Percentiles rank a stretch among this genome's conserved stretches.
phyloP scores from a whole-genome alignment of 1,140 invertebrate genomes.

The Drosophila setifemur region DNA sequence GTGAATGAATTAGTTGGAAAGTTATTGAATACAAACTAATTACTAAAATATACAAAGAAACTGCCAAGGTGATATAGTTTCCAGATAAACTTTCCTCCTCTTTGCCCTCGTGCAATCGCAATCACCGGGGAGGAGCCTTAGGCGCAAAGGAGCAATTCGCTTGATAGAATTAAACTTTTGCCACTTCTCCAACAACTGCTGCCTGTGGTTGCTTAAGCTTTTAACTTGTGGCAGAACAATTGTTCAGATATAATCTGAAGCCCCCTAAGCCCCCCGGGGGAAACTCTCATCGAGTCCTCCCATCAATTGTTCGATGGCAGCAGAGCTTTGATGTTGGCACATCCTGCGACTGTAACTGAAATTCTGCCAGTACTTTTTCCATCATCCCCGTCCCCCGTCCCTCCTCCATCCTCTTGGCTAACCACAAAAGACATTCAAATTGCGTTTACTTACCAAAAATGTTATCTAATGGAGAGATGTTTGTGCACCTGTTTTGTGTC shows the following conservation, averaged over 20 bases:
- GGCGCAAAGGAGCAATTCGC: too few species aligned
- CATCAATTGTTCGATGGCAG: conserved; percentile 28
- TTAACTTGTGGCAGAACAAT: conserved; percentile 6
- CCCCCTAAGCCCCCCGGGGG: background rate
- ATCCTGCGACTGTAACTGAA: conserved; percentile 37
- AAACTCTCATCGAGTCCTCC: too few species aligned
- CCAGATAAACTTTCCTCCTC: too few species aligned
- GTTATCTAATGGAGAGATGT: conserved; percentile 6
- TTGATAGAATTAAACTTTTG: conserved; percentile 11
- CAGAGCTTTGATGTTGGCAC: conserved; percentile 35
- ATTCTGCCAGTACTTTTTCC: conserved; percentile 13
- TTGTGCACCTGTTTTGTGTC: conserved; percentile 4
- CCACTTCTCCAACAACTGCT: background rate
- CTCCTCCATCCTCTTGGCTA: background rate
- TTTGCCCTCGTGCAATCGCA: background rate
- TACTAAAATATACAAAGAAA: too few species aligned
- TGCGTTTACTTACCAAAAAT: conserved; percentile 29
- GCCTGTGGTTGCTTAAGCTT: background rate
- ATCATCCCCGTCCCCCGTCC: background rate
- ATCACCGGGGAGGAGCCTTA: background rate
- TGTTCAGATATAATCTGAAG: background rate
- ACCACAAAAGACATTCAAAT: conserved; percentile 40
- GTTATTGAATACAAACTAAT: too few species aligned
- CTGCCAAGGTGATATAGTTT: too few species aligned
- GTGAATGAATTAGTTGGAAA: too few species aligned